Evolutionary conservation across 2,113 vertebrate species (phyloP).

Genomic region (Paradoxurus hermaphroditus): DNA sequence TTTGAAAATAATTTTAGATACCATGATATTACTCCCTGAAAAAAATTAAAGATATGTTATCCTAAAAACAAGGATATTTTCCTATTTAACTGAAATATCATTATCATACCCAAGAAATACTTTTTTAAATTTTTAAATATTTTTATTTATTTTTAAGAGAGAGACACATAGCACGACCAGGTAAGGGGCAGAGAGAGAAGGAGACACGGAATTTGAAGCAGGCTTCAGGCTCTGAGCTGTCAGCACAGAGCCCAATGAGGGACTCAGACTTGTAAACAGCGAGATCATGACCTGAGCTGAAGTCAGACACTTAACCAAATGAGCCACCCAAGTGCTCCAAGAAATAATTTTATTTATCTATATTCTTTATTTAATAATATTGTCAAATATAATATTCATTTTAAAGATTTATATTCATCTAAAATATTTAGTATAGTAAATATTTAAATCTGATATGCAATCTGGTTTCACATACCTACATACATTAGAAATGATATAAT

Average conservation of each 20-base stretch:
- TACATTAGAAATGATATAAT: not conserved
- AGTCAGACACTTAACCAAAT: too few relatives aligned
- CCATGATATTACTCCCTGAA: not conserved
- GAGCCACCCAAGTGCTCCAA: not conserved
- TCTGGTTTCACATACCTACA: not conserved
- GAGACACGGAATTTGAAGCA: too few relatives aligned
- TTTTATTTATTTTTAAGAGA: too few relatives aligned
- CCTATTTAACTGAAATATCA: not conserved
- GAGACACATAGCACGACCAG: too few relatives aligned
- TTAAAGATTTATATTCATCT: not conserved
- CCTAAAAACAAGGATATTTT: not conserved
- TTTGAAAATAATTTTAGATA: not conserved
- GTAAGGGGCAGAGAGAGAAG: too few relatives aligned
- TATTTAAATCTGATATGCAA: not conserved
- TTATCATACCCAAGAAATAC: not conserved
- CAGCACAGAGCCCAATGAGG: too few relatives aligned
- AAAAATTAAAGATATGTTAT: not conserved
- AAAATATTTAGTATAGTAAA: not conserved
- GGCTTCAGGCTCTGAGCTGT: too few relatives aligned
- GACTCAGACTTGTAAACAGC: too few relatives aligned
- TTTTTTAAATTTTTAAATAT: not conserved
- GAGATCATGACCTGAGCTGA: too few relatives aligned
- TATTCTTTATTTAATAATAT: not conserved
- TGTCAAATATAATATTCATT: not conserved
- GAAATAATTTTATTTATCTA: not conserved